Base-by-base conservation (phyloP, 37 sponge, comb jelly and placozoan genomes). In the Cladorhizidae sp. region DNA sequence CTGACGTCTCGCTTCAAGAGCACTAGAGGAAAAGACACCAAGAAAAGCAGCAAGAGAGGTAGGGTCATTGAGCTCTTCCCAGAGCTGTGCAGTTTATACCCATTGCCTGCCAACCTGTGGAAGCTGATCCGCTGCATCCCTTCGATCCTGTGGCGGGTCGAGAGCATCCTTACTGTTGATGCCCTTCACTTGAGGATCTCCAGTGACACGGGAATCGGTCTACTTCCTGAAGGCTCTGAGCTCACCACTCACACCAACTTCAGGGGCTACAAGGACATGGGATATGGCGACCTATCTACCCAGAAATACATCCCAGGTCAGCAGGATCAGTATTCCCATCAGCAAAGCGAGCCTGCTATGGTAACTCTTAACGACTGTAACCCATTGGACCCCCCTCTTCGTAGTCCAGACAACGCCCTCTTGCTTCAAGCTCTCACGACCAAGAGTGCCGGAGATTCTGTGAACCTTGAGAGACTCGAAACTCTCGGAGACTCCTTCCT, bases 401-500 rank as follows among this genome's bases (percentile, higher is more conserved):
- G 73, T 1, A 82, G 86, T 26, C 93, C 93, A 25, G 78, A 80
- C 50, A 85, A 73, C 61, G 86, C 78, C 0, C 82, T 93, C 26
- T 41, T 93, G 8, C 61, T 97, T 9, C 91, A 92, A 62, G 91
- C 98, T 12, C 64, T 97, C 35, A 97, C 95, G 0, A 81, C 82
- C 12, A 71, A 68, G 20, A 57, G 79, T 39, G 92, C 95, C 80
- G 79, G 85, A 5, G 99, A 93, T 50, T 71, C 69, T 2, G 64
- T 96, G 49, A 85, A 96, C 41, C 76, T 92, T 28, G 99, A 99
- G 75, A 83, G 97, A 55, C 85, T 93, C 57, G 99, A 99, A 63
- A 78, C 85, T 12, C 82, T 99, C 26, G 99, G 99, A 2, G 99
- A 99, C 65, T 81, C 93, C 18, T 93, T 96, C 76, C 80, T 99